These are phyloP conservation scores for Cephus pulcher DNA, from an alignment of 2,888 invertebrate genomes.

Conservation along the genomic window DNA sequence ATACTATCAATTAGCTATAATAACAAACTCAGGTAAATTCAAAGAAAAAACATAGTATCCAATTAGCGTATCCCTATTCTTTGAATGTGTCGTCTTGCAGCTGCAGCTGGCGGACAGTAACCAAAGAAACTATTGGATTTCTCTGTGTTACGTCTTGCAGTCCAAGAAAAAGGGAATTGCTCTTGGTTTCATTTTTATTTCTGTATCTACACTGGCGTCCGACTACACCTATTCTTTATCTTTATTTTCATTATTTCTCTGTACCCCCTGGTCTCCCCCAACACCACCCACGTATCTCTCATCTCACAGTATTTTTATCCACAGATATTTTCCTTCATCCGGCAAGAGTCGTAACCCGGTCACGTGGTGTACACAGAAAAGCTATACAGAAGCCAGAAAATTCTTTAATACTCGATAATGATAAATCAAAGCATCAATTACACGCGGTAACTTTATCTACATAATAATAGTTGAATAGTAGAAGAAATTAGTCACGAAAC, in stretches of 20 bases:
- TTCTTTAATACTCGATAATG: background rate
- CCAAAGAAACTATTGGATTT: conserved; percentile 55
- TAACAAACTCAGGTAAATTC: background rate
- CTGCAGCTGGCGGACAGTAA: conserved; percentile 47
- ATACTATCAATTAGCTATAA: too few species aligned
- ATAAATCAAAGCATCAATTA: background rate
- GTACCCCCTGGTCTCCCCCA: background rate
- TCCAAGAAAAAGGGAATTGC: background rate
- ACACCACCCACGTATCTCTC: background rate
- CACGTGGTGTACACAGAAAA: background rate
- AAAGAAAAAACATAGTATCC: background rate
- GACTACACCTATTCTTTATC: background rate
- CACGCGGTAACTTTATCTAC: background rate
- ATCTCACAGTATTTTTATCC: background rate
- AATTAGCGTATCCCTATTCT: background rate
- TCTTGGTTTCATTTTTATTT: background rate
- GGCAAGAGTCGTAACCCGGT: background rate
- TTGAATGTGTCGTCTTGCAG: conserved; percentile 19
- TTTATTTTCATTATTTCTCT: background rate
- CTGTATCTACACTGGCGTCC: background rate
- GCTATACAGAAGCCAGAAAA: background rate
- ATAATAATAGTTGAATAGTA: background rate
- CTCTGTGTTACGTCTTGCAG: conserved; percentile 2
- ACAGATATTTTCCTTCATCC: background rate
- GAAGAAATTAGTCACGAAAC: background rate